Evolutionary conservation across 2,888 invertebrate species (phyloP).

Genomic region (Netelia fuscicornis): DNA sequence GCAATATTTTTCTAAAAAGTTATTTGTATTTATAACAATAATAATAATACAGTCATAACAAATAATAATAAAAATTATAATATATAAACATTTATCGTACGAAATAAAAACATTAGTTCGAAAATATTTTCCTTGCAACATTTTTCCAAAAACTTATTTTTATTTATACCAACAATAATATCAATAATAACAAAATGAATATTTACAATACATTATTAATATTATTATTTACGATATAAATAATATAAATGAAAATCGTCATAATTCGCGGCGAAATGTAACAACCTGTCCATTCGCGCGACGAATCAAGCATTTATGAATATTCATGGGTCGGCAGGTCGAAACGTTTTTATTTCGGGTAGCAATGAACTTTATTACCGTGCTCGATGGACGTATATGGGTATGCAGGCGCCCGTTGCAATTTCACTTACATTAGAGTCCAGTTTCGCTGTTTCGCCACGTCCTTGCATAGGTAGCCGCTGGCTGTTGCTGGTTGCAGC

Average conservation of each 20-base stretch:
- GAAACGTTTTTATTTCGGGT: conserved; percentile 32
- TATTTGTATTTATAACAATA: too few relatives aligned
- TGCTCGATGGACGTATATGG: background rate
- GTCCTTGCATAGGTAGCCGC: conserved; percentile 30
- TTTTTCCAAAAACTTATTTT: too few relatives aligned
- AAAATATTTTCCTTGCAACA: too few relatives aligned
- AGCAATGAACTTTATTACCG: conserved; percentile 35
- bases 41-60: too few relatives aligned
- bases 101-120: too few relatives aligned
- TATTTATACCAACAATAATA: too few relatives aligned
- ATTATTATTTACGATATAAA: too few relatives aligned
- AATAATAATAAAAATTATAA: too few relatives aligned
- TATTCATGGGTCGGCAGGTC: conserved; percentile 14
- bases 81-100: background rate
- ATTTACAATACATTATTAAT: too few relatives aligned
- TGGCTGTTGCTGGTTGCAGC: conserved; percentile 32
- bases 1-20: too few relatives aligned
- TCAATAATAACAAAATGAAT: too few relatives aligned
- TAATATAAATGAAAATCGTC: too few relatives aligned
- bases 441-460: conserved; percentile 23
- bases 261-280: background rate
- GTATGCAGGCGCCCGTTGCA: conserved; percentile 28
- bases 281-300: background rate
- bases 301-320: conserved; percentile 18
- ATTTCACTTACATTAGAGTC: conserved; percentile 41